These are phyloP conservation scores for Cotesia typhae DNA, from an alignment of 1,140 invertebrate genomes.

Conservation along the genomic window DNA sequence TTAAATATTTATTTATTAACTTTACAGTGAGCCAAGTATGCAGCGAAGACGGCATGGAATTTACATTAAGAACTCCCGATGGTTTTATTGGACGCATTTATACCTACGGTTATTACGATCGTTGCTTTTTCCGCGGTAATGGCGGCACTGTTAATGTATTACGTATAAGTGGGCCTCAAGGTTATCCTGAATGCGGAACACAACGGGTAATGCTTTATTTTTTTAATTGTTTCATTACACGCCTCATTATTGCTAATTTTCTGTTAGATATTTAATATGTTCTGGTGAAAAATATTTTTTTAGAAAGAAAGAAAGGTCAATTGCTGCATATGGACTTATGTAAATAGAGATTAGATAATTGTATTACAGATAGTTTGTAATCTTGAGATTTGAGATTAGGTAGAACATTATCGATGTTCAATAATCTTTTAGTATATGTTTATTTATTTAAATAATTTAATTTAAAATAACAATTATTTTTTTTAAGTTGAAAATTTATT, in stretches of 20 bases:
- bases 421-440: too few relatives aligned
- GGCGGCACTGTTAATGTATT: slow-evolving; percentile 84
- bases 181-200: slow-evolving; percentile 91
- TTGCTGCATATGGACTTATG: too few relatives aligned
- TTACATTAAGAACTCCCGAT: slow-evolving; percentile 86
- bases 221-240: slow-evolving; percentile 19
- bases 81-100: slow-evolving; percentile 90
- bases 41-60: slow-evolving; percentile 93
- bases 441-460: too few relatives aligned
- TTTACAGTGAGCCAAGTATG: slow-evolving; percentile 85
- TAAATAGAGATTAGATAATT: too few relatives aligned
- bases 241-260: neutral
- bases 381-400: too few relatives aligned
- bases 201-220: slow-evolving; percentile 70
- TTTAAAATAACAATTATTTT: too few relatives aligned
- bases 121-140: slow-evolving; percentile 90
- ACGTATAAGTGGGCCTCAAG: slow-evolving; percentile 85
- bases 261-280: neutral
- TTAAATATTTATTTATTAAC: slow-evolving; percentile 17
- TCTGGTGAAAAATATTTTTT: slow-evolving; percentile 14
- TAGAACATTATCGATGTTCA: too few relatives aligned
- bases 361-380: too few relatives aligned
- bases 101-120: slow-evolving; percentile 89
- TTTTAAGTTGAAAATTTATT: too few relatives aligned
- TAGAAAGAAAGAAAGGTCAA: too few relatives aligned